Base-by-base conservation (phyloP, 1,140 invertebrate genomes). In the Whitmania pigra region DNA sequence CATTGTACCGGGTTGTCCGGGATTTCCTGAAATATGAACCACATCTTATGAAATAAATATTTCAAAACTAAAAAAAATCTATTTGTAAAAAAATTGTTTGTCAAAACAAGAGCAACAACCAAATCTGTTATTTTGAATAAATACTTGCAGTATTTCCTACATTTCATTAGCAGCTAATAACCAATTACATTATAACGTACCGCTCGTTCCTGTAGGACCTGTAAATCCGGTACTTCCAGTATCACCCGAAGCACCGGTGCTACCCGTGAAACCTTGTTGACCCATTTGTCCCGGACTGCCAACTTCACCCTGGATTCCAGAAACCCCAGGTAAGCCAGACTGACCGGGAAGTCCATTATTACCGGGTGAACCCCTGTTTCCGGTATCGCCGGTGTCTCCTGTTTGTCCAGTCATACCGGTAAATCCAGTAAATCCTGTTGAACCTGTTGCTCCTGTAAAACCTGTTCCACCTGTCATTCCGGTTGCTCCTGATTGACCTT, bases 221-320 rank as follows among this genome's bases (percentile, higher is more conserved):
- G 66, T 66, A 53, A 29, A 20, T 31, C 60, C 63, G 22, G 25
- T 36, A 36, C n/a, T 27, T 43, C 60, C 66, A 20, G 60, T 18
- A 9, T 40, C 20, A 69, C 66, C 66, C 7, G 25, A 66, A 53
- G 18, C 18, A 2, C 72, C 60, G 43, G 29, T 22, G n/a, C 15
- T 54, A 70, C 66, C 66, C 15, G 40, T 17, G 20, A 7, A 22
- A 18, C 63, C 60, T 43, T 29, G 15, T 70, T 40, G 55, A 67
- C 43, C 57, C 70, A 53, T 40, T 72, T 43, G 72, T n/a, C 29
- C 73, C 71, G 36, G 60, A 40, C 63, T n/a, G 2, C 71, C 73
- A 70, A 57, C 53, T 71, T 54, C 69, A 70, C 17, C 73, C 69
- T 40, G 70, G 25, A 53, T 36, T 18, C 57, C 57, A 63, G 57